Conservation (phyloP, 2,113 vertebrate species). For the Fukomys damarensis region DNA sequence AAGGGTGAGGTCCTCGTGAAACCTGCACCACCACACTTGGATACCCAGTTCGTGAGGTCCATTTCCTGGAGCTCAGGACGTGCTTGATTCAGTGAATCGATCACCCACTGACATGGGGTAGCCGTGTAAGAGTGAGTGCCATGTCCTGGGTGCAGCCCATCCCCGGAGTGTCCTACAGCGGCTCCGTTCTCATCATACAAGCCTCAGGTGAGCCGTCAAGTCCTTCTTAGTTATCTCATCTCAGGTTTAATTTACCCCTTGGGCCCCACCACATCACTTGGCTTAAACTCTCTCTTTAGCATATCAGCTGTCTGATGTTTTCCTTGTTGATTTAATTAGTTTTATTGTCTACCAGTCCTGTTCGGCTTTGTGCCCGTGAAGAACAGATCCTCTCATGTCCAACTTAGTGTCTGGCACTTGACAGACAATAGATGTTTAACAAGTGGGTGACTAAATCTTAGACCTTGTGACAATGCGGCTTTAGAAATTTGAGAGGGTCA, state of each 20-base stretch:
- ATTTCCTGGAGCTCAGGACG: background rate
- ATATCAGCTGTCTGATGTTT: background rate
- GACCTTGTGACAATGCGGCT: background rate
- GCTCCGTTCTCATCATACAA: background rate
- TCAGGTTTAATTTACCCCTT: background rate
- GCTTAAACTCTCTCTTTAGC: background rate
- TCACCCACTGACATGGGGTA: background rate
- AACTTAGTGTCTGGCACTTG: background rate
- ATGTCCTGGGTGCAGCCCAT: background rate
- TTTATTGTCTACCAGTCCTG: background rate
- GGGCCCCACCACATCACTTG: background rate
- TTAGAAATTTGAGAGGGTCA: background rate
- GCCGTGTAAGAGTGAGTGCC: too few relatives aligned
- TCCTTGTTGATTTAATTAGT: background rate
- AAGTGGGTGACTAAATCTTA: background rate
- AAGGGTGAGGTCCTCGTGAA: background rate
- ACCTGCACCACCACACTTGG: background rate
- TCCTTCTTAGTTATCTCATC: background rate
- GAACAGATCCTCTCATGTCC: background rate
- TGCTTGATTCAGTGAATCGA: background rate
- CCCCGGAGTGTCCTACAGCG: fast-evolving
- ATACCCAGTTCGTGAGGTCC: background rate
- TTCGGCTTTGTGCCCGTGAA: background rate
- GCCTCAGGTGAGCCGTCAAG: background rate
- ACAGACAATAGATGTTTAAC: background rate